Conservation (phyloP, 2,888 invertebrate genomes). For the Iselma pallidipennis region DNA sequence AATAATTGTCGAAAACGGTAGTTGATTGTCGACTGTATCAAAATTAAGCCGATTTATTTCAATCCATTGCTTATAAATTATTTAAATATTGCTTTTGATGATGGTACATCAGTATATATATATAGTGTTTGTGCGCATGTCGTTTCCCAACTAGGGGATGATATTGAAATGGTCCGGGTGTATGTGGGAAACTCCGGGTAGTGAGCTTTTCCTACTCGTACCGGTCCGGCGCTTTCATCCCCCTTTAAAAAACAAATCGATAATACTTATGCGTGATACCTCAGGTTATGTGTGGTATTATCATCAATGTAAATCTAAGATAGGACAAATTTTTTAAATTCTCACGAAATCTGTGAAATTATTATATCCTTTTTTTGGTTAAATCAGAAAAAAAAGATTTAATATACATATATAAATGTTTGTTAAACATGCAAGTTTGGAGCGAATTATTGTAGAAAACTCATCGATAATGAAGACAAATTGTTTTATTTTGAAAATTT, state of each 20-base stretch:
- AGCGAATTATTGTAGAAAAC: not conserved
- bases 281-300: conserved; percentile 41
- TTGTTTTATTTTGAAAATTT: not conserved
- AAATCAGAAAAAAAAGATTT: no score
- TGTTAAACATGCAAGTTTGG: not conserved
- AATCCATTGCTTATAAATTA: conserved; percentile 6
- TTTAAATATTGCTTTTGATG: conserved; percentile 13
- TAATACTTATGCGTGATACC: conserved; percentile 38
- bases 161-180: conserved; percentile 44
- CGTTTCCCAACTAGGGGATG: conserved; percentile 18
- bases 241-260: conserved; percentile 40
- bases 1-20: no score
- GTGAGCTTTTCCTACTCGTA: conserved; percentile 52
- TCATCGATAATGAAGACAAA: not conserved
- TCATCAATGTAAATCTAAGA: conserved; percentile 39
- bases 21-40: not conserved
- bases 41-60: conserved; percentile 4
- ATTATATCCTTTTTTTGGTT: no score
- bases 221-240: conserved; percentile 33
- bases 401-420: no score
- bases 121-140: conserved; percentile 24
- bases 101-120: conserved; percentile 6
- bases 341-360: conserved; percentile 14
- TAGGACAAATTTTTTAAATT: conserved; percentile 24
- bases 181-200: conserved; percentile 47